Percentiles rank a stretch among this genome's conserved stretches.
phyloP scores from a whole-genome alignment of 30 jellyfish, hydroid and myxozoan species.

The Cassiopea xamachana region DNA sequence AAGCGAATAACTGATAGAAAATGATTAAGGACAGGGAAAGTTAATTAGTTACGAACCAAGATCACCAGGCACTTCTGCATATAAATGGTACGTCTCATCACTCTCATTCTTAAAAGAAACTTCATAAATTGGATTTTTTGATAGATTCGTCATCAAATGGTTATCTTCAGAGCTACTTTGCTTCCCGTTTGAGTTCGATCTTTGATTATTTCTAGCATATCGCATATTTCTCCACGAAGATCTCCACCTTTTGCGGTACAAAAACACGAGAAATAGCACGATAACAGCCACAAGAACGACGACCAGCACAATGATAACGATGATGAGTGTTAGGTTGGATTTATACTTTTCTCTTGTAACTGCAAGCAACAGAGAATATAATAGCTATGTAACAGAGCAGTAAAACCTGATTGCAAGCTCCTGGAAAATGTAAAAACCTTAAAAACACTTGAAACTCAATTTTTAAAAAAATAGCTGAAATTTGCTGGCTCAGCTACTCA shows the following conservation, averaged over 20 bases:
- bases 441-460: no score
- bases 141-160: neutral
- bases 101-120: neutral
- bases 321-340: neutral
- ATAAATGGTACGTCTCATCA: neutral
- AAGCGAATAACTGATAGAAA: neutral
- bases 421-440: no score
- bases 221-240: neutral
- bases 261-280: neutral
- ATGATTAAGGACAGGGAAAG: neutral
- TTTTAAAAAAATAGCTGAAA: no score
- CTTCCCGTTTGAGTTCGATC: neutral
- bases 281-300: neutral
- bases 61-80: neutral
- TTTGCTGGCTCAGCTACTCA: no score
- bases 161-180: neutral
- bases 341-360: neutral
- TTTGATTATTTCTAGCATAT: neutral
- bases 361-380: neutral
- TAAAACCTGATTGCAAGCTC: no score
- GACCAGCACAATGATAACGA: neutral
- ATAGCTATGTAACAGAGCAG: no score
- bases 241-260: neutral
- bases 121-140: constrained; percentile 38
- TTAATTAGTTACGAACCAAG: neutral